Conservation (phyloP, 2,888 invertebrate species). For the Drosophila flavopinicola region DNA sequence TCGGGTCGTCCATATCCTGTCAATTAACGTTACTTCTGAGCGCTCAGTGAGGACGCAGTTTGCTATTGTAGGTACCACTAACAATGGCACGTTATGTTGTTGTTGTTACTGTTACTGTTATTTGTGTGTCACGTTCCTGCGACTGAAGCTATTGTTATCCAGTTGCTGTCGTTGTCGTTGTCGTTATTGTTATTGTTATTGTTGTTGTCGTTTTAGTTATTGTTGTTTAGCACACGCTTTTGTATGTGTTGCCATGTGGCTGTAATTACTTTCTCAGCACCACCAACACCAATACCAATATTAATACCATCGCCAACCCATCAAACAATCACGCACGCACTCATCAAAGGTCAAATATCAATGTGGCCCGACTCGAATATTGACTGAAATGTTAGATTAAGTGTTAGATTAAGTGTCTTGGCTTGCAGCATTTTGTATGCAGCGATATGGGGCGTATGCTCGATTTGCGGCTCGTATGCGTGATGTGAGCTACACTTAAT, state of each 20-base stretch:
- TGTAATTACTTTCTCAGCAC: conserved; percentile 54
- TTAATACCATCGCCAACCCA: conserved; percentile 11
- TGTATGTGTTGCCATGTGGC: conserved; percentile 48
- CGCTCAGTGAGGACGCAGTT: conserved; percentile 47
- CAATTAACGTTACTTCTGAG: conserved; percentile 62
- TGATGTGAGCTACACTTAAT: conserved; percentile 40
- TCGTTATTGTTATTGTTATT: conserved; percentile 32
- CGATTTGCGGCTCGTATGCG: conserved; percentile 37
- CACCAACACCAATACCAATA: no score
- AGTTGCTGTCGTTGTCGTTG: conserved; percentile 29
- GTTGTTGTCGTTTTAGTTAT: conserved; percentile 24
- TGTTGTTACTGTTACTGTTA: conserved; percentile 18
- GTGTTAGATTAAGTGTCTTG: conserved; percentile 24
- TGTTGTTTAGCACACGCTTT: conserved; percentile 40
- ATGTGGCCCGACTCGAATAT: conserved; percentile 12
- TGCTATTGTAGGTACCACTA: conserved; percentile 61
- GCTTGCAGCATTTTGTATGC: conserved; percentile 14
- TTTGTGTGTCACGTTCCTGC: conserved; percentile 43
- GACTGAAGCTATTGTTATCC: conserved; percentile 45
- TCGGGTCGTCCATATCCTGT: conserved; percentile 49
- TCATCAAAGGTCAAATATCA: conserved; percentile 63
- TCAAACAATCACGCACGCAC: conserved; percentile 44
- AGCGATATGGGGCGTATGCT: conserved; percentile 26
- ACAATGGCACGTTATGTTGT: conserved; percentile 37
- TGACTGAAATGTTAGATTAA: conserved; percentile 14